phyloP scores from a whole-genome alignment of 37 sponge, comb jelly and placozoan species.

The Beroe forskalii region DNA sequence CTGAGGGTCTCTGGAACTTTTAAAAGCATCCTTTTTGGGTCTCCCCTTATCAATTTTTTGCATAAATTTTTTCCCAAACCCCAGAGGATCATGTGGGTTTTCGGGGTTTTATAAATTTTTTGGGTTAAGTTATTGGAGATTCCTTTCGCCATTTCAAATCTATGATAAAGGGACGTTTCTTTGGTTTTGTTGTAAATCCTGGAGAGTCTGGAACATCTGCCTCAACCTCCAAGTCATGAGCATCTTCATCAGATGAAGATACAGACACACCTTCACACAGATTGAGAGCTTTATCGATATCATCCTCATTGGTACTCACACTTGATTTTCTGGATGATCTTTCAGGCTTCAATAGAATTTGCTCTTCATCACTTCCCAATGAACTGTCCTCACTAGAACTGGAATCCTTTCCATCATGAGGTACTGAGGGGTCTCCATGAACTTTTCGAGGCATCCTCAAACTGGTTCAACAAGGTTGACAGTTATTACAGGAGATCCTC shows the following conservation, averaged over 20 bases:
- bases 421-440: too few relatives aligned
- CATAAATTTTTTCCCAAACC: too few relatives aligned
- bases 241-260: not conserved
- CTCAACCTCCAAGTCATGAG: not conserved
- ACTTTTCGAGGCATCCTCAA: too few relatives aligned
- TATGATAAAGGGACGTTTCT: too few relatives aligned
- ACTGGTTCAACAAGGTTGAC: not conserved
- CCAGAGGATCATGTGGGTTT: too few relatives aligned
- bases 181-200: not conserved
- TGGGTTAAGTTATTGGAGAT: too few relatives aligned
- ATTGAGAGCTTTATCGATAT: not conserved
- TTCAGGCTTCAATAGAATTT: not conserved
- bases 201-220: not conserved
- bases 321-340: not conserved
- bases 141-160: too few relatives aligned
- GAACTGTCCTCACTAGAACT: not conserved
- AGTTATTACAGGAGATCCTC: not conserved
- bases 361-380: too few relatives aligned
- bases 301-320: not conserved
- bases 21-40: too few relatives aligned
- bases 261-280: not conserved
- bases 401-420: not conserved
- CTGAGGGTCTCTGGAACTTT: too few relatives aligned
- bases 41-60: too few relatives aligned
- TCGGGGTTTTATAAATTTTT: too few relatives aligned